Percentiles rank a stretch among this genome's conserved stretches.
Conservation (phyloP, 2,797 vertebrate species). For the Sebastes elongatus region DNA sequence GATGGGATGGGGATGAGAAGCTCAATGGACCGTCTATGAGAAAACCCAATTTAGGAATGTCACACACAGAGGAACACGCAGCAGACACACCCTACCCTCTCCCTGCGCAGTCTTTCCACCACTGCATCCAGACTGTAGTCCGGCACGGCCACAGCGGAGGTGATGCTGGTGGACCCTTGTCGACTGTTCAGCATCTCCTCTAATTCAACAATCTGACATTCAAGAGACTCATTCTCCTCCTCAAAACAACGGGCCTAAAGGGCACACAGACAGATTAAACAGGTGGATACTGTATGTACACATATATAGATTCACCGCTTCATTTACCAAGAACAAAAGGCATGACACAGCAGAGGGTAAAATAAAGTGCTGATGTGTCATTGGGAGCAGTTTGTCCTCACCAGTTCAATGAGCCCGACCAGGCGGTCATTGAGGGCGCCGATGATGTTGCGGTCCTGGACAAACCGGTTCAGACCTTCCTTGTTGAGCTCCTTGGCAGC, state of each 20-base stretch:
- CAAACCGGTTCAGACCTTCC: conserved; percentile 67
- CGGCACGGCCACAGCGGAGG: conserved; percentile 10
- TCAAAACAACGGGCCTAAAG: conserved; percentile 78
- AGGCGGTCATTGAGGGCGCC: conserved; percentile 82
- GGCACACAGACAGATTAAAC: conserved; percentile 4
- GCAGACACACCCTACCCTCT: conserved; percentile 74
- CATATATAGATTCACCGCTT: not conserved
- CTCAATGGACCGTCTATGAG: conserved; percentile 1
- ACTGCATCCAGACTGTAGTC: conserved; percentile 73
- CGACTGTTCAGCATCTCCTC: conserved; percentile 51
- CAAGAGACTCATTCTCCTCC: conserved; percentile 80
- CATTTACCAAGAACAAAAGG: not conserved
- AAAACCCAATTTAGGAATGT: conserved; percentile 21
- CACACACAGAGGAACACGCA: conserved; percentile 27
- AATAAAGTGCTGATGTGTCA: not conserved
- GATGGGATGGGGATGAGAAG: not conserved
- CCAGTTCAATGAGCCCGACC: conserved; percentile 79
- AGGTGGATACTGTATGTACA: not conserved
- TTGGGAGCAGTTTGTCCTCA: conserved; percentile 56
- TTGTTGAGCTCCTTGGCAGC: conserved; percentile 71
- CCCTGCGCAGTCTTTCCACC: conserved; percentile 73
- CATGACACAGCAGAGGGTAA: not conserved
- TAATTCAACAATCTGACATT: conserved; percentile 74
- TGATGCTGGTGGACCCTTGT: not conserved
- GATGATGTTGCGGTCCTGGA: conserved; percentile 74